Evolutionary conservation across 2,888 invertebrate species (phyloP).

Genomic region (Dryobotodes eremita): DNA sequence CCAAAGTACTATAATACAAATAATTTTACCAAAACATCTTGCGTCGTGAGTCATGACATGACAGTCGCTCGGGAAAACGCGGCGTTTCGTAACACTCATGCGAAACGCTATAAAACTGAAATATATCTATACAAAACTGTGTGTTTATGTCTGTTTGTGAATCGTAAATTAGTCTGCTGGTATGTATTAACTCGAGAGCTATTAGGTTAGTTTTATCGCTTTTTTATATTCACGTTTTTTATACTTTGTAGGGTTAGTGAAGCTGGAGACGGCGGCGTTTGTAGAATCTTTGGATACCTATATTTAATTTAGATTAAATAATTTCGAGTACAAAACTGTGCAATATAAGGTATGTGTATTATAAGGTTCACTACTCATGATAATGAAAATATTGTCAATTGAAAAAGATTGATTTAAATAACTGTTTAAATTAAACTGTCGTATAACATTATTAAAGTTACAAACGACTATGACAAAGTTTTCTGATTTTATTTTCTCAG

Average conservation of each 20-base stretch:
- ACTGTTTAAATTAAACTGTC: background rate
- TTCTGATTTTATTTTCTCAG: too few species aligned
- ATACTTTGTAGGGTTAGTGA: conserved; percentile 57
- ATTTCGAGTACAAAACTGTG: too few species aligned
- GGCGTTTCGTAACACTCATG: conserved; percentile 55
- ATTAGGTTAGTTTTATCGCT: conserved; percentile 67
- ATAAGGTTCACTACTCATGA: too few species aligned
- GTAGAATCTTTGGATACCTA: background rate
- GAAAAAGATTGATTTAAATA: background rate
- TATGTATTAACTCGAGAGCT: conserved; percentile 66
- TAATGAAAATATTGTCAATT: background rate
- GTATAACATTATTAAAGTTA: background rate
- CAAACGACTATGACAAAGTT: background rate
- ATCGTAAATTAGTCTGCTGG: conserved; percentile 67
- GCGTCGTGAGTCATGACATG: conserved; percentile 54
- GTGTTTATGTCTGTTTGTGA: conserved; percentile 69
- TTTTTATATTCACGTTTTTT: conserved; percentile 65
- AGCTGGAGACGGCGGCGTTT: background rate
- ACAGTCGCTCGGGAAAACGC: conserved; percentile 43
- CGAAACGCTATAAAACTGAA: conserved; percentile 65
- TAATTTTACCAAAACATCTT: conserved; percentile 45
- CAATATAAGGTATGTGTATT: background rate
- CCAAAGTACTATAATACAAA: conserved; percentile 46
- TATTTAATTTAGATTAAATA: background rate
- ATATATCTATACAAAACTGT: conserved; percentile 66